A percentile compares a stretch with the other conserved stretches of the same genome.
phyloP scores from a whole-genome alignment of 2,113 vertebrate genomes.

The Prunella himalayana region DNA sequence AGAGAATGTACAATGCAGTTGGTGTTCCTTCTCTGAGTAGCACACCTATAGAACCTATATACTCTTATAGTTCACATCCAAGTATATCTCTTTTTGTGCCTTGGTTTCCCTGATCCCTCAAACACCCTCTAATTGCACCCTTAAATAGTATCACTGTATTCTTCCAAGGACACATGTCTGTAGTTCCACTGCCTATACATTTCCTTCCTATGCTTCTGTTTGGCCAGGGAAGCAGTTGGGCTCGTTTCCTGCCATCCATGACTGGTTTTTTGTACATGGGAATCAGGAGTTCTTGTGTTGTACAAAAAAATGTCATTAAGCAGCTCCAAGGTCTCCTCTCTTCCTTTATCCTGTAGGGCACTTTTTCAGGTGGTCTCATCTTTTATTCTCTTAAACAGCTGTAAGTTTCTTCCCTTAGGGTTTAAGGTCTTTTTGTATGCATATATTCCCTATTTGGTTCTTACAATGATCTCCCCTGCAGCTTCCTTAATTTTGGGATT shows the following conservation, averaged over 20 bases:
- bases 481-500: not conserved
- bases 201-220: not conserved
- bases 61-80: not conserved
- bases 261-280: not conserved
- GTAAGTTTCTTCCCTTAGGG: not conserved
- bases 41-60: not conserved
- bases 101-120: not conserved
- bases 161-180: not conserved
- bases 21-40: not conserved
- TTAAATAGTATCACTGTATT: not conserved
- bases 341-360: not conserved
- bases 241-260: not conserved
- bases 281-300: not conserved
- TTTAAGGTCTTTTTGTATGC: fast-evolving
- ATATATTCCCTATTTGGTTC: not conserved
- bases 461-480: not conserved
- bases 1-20: not conserved
- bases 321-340: not conserved
- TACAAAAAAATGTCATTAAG: not conserved
- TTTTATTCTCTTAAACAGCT: not conserved
- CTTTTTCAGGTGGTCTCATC: not conserved
- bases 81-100: not conserved
- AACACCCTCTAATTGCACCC: not conserved
- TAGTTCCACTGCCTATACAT: not conserved
- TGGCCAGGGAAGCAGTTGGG: not conserved